A percentile compares a stretch with the other conserved stretches of the same genome.
These are phyloP conservation scores for Teleogryllus oceanicus DNA, from an alignment of 2,888 invertebrate genomes.

Conservation along the genomic window DNA sequence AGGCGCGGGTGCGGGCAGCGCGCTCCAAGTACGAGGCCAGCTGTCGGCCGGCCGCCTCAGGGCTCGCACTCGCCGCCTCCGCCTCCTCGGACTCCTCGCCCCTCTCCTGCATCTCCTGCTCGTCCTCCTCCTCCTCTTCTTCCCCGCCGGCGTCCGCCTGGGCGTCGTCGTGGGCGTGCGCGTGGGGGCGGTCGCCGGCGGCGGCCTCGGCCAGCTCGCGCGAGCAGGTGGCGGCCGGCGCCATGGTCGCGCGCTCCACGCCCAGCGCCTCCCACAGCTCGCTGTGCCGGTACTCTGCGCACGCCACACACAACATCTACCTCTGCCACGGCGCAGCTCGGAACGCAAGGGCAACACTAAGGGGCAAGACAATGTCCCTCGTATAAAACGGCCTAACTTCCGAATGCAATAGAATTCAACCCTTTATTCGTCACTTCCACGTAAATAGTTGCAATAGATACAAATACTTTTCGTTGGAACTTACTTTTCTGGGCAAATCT, in stretches of 20 bases:
- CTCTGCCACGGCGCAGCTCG: no score
- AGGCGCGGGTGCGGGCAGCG: not conserved
- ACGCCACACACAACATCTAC: not conserved
- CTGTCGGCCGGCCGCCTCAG: not conserved
- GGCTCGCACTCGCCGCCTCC: not conserved
- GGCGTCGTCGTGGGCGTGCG: no score
- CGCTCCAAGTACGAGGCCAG: not conserved
- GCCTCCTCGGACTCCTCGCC: not conserved
- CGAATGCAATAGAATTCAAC: no score
- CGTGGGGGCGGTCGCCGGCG: not conserved
- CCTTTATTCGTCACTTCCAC: no score
- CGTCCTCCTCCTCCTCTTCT: no score
- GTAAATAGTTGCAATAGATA: no score
- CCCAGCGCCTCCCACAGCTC: not conserved
- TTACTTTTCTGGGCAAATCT: no score
- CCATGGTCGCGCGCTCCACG: not conserved
- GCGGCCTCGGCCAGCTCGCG: not conserved
- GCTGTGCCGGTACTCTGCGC: not conserved
- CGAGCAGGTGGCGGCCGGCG: not conserved
- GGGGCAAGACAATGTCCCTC: no score
- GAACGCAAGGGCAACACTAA: no score
- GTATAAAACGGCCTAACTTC: no score
- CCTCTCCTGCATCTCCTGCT: not conserved
- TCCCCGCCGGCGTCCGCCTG: no score
- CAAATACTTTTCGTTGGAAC: no score